phyloP scores from a whole-genome alignment of 2,888 invertebrate genomes.

The Hirtodrosophila trivittata region DNA sequence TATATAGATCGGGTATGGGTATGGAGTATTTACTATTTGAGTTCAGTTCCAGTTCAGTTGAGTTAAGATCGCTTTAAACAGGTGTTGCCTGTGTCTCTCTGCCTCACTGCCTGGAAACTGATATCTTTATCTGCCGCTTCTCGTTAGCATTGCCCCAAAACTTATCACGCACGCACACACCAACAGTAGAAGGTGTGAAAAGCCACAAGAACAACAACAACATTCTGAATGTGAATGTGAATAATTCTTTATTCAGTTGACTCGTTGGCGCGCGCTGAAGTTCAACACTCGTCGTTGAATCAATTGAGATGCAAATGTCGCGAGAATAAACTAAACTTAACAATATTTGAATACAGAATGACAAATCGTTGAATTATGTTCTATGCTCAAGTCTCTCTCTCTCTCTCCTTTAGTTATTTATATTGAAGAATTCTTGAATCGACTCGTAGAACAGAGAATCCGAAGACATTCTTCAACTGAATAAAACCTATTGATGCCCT shows the following conservation, averaged over 20 bases:
- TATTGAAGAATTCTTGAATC: conserved; percentile 11
- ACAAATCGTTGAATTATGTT: conserved; percentile 78
- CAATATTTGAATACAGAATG: conserved; percentile 75
- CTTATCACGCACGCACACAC: conserved; percentile 30
- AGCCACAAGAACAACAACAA: conserved; percentile 22
- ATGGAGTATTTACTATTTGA: neutral
- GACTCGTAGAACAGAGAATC: neutral
- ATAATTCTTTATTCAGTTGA: conserved; percentile 43
- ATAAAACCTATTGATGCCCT: no score
- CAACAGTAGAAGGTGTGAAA: conserved; percentile 66
- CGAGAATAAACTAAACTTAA: conserved; percentile 48
- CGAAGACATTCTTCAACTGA: no score
- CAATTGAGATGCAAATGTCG: conserved; percentile 74
- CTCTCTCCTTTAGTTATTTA: conserved; percentile 3
- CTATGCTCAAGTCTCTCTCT: conserved; percentile 15
- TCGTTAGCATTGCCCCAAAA: conserved; percentile 50
- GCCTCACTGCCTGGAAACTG: conserved; percentile 60
- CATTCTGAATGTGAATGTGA: conserved; percentile 30
- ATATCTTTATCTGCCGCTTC: conserved; percentile 64
- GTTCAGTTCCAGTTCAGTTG: neutral
- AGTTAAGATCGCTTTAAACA: conserved; percentile 27
- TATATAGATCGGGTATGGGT: no score
- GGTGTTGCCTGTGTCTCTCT: no score
- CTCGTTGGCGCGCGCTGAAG: conserved; percentile 69
- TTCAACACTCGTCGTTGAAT: conserved; percentile 67